These are phyloP conservation scores for Chaetorhynchus papuensis DNA, from an alignment of 2,113 vertebrate species.

Conservation along the genomic window DNA sequence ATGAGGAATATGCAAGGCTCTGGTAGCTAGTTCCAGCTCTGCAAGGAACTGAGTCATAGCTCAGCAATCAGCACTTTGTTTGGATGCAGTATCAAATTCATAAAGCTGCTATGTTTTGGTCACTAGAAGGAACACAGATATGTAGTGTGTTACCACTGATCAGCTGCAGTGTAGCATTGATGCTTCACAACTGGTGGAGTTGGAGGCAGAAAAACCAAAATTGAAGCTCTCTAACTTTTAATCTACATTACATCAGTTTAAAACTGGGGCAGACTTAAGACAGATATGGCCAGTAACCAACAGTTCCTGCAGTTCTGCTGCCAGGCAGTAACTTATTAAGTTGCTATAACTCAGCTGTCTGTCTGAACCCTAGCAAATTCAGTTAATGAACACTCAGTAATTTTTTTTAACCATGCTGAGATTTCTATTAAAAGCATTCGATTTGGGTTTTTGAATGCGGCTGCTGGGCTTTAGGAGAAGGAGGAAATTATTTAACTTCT, in stretches of 20 bases:
- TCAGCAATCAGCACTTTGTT: not conserved
- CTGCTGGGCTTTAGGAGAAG: slow-evolving; percentile 23
- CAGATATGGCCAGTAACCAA: not conserved
- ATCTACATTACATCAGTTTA: not conserved
- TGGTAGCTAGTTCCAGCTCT: not conserved
- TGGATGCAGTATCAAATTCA: not conserved
- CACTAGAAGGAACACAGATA: not conserved
- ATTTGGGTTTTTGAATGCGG: not conserved
- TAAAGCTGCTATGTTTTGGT: not conserved
- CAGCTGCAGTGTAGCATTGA: not conserved
- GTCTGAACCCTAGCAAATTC: not conserved
- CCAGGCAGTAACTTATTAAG: not conserved
- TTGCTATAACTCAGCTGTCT: slow-evolving; percentile 22
- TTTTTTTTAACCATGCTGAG: slow-evolving; percentile 38
- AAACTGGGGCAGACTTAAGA: not conserved
- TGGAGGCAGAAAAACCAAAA: not conserved
- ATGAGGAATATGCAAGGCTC: not conserved
- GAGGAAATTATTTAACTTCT: not conserved
- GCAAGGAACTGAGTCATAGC: not conserved
- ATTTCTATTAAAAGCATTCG: not conserved
- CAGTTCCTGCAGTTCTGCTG: not conserved
- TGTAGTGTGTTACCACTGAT: not conserved
- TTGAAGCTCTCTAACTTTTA: not conserved
- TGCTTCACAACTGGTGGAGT: not conserved
- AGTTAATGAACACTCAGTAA: not conserved